Percentiles rank a stretch among this genome's conserved stretches.
These are phyloP conservation scores for Lithodes maja DNA, from an alignment of 2,888 invertebrate genomes.

Conservation along the genomic window DNA sequence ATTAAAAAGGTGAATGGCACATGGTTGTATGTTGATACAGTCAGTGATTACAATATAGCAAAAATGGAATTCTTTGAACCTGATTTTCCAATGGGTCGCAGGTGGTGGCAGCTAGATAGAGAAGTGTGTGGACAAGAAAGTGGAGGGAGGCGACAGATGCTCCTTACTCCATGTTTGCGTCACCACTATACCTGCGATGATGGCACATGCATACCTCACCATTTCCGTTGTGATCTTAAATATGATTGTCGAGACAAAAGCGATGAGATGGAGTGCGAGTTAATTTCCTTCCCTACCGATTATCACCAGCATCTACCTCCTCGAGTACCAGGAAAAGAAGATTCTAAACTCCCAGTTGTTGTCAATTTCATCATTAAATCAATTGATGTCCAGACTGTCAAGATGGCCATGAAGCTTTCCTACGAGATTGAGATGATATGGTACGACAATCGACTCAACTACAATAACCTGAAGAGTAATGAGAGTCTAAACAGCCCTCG, in stretches of 20 bases:
- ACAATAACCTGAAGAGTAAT: slow-evolving; percentile 60
- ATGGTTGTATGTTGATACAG: slow-evolving; percentile 55
- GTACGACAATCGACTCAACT: slow-evolving; percentile 61
- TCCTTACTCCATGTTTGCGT: slow-evolving; percentile 59
- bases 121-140: slow-evolving; percentile 58
- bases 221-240: slow-evolving; percentile 67
- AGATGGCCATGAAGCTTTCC: slow-evolving; percentile 61
- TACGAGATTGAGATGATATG: slow-evolving; percentile 61
- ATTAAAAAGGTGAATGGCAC: slow-evolving; percentile 58
- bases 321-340: slow-evolving; percentile 30
- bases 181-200: slow-evolving; percentile 67
- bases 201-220: slow-evolving; percentile 65
- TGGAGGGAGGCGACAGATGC: slow-evolving; percentile 46
- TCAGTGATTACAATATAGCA: slow-evolving; percentile 49
- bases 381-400: slow-evolving; percentile 59
- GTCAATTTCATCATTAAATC: slow-evolving; percentile 59
- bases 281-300: slow-evolving; percentile 60
- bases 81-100: slow-evolving; percentile 68
- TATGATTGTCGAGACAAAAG: slow-evolving; percentile 68
- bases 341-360: slow-evolving; percentile 48
- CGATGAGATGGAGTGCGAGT: slow-evolving; percentile 66
- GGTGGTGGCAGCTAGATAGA: slow-evolving; percentile 56
- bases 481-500: slow-evolving; percentile 60
- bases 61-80: slow-evolving; percentile 54
- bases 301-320: slow-evolving; percentile 67